These are phyloP conservation scores for Turdus rufiventris DNA, from an alignment of 2,113 vertebrate genomes.

Conservation along the genomic window DNA sequence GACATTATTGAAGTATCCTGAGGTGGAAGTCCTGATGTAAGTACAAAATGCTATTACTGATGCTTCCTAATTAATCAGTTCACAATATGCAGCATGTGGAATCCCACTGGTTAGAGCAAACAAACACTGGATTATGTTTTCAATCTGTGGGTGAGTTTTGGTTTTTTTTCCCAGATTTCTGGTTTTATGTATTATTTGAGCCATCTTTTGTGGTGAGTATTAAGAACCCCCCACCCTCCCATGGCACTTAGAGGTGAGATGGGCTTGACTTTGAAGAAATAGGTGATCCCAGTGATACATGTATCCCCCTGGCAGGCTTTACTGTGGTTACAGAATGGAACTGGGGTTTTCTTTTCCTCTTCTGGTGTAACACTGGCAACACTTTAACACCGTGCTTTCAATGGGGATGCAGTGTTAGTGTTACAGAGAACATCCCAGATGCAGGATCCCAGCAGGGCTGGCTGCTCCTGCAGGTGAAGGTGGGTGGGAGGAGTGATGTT, in stretches of 20 bases:
- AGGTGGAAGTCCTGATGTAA: constrained; percentile 35
- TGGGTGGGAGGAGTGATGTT: neutral
- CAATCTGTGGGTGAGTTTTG: neutral
- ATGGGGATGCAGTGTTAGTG: fast-evolving
- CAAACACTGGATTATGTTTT: neutral
- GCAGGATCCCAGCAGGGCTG: neutral
- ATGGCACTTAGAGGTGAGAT: fast-evolving
- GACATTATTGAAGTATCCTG: constrained; percentile 42
- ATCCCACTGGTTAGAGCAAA: neutral
- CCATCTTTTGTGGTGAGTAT: fast-evolving
- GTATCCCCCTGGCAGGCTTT: neutral
- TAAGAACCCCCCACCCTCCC: neutral
- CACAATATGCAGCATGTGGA: neutral
- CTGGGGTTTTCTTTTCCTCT: neutral
- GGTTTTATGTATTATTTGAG: neutral
- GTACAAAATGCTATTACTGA: neutral
- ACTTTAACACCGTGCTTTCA: neutral
- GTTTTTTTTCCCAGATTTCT: neutral
- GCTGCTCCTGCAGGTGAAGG: neutral
- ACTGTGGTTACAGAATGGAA: neutral
- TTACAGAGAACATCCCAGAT: neutral
- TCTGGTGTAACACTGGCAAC: neutral
- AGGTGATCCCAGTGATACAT: fast-evolving
- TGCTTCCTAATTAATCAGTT: constrained; percentile 5
- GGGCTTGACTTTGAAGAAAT: neutral